These are phyloP conservation scores for Catocala fraxini DNA, from an alignment of 2,888 invertebrate species.

Conservation along the genomic window DNA sequence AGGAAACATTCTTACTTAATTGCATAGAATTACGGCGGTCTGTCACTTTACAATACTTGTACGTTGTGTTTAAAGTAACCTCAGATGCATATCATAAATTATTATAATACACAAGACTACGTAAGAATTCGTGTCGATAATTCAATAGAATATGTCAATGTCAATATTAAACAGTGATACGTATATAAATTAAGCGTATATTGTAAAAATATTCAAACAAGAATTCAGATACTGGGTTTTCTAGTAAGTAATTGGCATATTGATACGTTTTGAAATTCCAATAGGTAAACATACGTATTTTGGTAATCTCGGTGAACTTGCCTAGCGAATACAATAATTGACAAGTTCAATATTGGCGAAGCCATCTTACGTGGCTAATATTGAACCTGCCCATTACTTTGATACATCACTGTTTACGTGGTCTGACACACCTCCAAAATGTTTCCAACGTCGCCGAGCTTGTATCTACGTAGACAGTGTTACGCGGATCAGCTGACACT, in stretches of 20 bases:
- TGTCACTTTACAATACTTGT: neutral
- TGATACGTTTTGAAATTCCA: neutral
- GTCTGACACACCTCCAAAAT: constrained; percentile 61
- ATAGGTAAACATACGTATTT: neutral
- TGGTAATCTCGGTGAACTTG: neutral
- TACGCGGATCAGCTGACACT: constrained; percentile 13
- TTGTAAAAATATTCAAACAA: too few species aligned
- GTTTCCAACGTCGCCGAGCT: constrained; percentile 10
- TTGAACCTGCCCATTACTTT: constrained; percentile 26
- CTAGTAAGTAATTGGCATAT: too few species aligned
- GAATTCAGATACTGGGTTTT: too few species aligned
- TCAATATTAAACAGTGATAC: too few species aligned
- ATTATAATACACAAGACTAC: too few species aligned
- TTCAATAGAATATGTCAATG: too few species aligned
- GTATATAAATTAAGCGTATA: too few species aligned
- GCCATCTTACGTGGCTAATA: constrained; percentile 21
- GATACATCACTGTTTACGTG: constrained; percentile 43
- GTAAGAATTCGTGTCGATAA: too few species aligned
- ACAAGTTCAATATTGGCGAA: neutral
- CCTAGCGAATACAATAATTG: neutral
- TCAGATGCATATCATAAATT: too few species aligned
- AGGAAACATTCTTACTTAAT: constrained; percentile 38
- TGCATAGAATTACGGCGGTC: constrained; percentile 30
- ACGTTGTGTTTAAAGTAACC: too few species aligned
- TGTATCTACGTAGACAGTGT: constrained; percentile 15